Base-by-base conservation (phyloP, 2,888 invertebrate genomes). In the Agrochola lota region DNA sequence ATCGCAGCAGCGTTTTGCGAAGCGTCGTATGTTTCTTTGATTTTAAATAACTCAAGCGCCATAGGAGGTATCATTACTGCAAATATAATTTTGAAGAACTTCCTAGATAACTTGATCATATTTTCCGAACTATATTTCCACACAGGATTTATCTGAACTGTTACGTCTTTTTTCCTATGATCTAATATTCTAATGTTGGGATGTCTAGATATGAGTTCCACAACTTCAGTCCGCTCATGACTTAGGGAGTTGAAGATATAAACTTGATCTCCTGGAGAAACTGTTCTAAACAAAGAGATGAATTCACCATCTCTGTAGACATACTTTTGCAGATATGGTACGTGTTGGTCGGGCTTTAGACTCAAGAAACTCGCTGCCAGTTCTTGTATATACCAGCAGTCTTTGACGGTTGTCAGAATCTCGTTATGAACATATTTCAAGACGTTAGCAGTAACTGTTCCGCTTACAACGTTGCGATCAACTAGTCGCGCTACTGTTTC, bases 381-480 rank as follows among this genome's bases (percentile, higher is more conserved):
- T 88, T 96, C 96, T 87, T 96, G 96, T 83, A 96, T 94, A 67
- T 92, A 89, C 96, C 96, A 96, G 83, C 96, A 96, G 78, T 94
- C 93, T 88, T 91, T 95, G 0, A 93, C 92, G 0, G 95, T 94
- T 1, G 72, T 82, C 59, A 95, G 74, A 74, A 96, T 93, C 98
- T 98, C 89, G 97, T 95, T 59, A 98, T 98, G 94, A 98, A 99
- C 93, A 94, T 99, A 99, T 79, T 98, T 97, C 97, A 99, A 98
- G 0, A 99, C 98, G 85, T 97, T 98, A 0, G 98, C 97, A 90
- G 98, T 98, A 30, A 99, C 98, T 0, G 99, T 99, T 6, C 99
- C 99, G 0, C 99, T 99, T 75, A 99, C 98, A n/a, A 99, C 99
- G 93, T 99, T 99, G 91, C 99, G 99, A 94, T 99, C 99, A 92